A percentile compares a stretch with the other conserved stretches of the same genome.
Evolutionary conservation across 2,113 vertebrate genomes (phyloP).

Genomic region (Anguilla japonica): DNA sequence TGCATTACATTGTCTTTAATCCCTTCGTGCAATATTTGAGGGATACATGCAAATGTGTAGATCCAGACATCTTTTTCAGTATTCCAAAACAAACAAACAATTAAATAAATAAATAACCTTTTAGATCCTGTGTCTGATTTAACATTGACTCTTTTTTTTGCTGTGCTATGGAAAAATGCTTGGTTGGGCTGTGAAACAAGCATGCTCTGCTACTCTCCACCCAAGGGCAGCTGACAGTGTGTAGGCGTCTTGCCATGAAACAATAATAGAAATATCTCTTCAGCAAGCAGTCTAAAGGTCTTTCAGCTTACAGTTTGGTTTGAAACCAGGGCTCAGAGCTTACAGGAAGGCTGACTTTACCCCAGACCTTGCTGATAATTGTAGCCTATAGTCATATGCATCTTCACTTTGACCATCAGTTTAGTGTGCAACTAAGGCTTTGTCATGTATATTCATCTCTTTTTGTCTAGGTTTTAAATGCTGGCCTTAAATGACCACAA

Average conservation of each 20-base stretch:
- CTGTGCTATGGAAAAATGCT: conserved; percentile 9
- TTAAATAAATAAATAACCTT: too few relatives aligned
- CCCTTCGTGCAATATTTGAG: too few relatives aligned
- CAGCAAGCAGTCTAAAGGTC: neutral
- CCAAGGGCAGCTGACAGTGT: conserved; percentile 16
- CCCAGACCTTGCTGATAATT: neutral
- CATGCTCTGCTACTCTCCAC: conserved; percentile 37
- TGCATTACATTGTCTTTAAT: too few relatives aligned
- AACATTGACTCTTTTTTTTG: neutral
- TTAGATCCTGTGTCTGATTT: neutral
- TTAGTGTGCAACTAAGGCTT: neutral
- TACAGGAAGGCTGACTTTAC: neutral
- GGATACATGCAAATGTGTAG: too few relatives aligned
- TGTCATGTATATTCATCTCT: neutral
- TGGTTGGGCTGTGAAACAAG: conserved; percentile 29
- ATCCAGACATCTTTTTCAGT: too few relatives aligned
- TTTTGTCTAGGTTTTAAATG: neutral
- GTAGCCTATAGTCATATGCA: neutral
- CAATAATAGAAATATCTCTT: neutral
- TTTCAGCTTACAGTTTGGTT: neutral
- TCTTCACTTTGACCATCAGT: neutral
- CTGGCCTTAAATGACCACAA: neutral
- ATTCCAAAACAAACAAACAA: too few relatives aligned
- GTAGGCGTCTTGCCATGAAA: conserved; percentile 29
- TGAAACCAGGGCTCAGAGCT: neutral